Conservation (phyloP, 2,888 invertebrate genomes). For the Bellardia pandia region DNA sequence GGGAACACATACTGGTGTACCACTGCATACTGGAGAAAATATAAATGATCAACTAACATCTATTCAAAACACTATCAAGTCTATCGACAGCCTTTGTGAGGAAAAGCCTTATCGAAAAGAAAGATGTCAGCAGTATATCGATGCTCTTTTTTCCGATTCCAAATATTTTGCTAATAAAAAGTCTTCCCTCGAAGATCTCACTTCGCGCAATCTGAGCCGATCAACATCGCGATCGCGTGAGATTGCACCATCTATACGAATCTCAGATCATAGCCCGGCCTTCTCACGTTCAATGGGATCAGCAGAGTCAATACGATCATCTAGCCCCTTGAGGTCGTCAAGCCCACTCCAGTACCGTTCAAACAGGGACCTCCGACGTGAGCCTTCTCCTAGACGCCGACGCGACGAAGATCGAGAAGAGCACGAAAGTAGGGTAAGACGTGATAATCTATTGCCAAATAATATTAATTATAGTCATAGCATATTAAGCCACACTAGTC, state of each 20-base stretch:
- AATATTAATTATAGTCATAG: conserved; percentile 81
- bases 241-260: conserved; percentile 78
- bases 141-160: conserved; percentile 81
- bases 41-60: conserved; percentile 83
- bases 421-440: conserved; percentile 83
- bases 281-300: conserved; percentile 78
- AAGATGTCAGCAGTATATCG: conserved; percentile 83
- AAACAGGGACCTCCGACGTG: conserved; percentile 81
- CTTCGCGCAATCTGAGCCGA: conserved; percentile 78
- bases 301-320: conserved; percentile 78
- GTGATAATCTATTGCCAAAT: conserved; percentile 83
- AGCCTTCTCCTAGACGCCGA: conserved; percentile 81
- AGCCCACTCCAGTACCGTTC: conserved; percentile 80
- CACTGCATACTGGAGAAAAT: conserved; percentile 82
- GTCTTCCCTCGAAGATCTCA: conserved; percentile 78
- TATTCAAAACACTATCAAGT: conserved; percentile 84
- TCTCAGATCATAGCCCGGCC: conserved; percentile 76
- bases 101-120: conserved; percentile 82
- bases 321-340: conserved; percentile 77
- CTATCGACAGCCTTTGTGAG: conserved; percentile 83
- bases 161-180: conserved; percentile 80
- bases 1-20: conserved; percentile 81
- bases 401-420: conserved; percentile 82
- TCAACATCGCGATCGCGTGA: conserved; percentile 77
- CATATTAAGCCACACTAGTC: conserved; percentile 79